Percentiles rank a stretch among this genome's conserved stretches.
These are phyloP conservation scores for Chelonus insularis DNA, from an alignment of 1,140 invertebrate species.

Conservation along the genomic window DNA sequence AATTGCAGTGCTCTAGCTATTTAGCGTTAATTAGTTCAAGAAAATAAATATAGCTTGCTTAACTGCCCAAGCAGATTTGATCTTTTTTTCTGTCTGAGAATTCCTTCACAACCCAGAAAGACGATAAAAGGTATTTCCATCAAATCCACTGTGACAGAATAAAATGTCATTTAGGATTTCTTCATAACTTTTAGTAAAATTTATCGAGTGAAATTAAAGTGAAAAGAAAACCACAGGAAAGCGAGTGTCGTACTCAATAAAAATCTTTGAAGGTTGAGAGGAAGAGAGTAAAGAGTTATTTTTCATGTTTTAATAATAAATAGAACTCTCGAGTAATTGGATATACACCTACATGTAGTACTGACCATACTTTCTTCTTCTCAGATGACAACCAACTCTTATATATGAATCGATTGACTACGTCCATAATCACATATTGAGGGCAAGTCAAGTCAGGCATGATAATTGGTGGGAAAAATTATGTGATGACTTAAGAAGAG, in stretches of 20 bases:
- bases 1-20: background rate
- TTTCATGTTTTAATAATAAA: slow-evolving; percentile 13
- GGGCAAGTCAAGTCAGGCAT: slow-evolving; percentile 6
- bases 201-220: slow-evolving; percentile 9
- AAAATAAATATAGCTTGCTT: too few relatives aligned
- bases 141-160: too few relatives aligned
- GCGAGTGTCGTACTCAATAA: background rate
- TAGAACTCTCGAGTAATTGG: slow-evolving; percentile 16
- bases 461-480: slow-evolving; percentile 16
- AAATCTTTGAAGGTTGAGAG: background rate
- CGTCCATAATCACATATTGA: background rate
- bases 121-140: too few relatives aligned
- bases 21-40: too few relatives aligned
- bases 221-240: slow-evolving; percentile 3
- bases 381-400: background rate
- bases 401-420: background rate
- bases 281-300: background rate
- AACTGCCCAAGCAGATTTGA: too few relatives aligned
- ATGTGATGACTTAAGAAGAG: background rate
- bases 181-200: background rate
- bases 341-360: background rate
- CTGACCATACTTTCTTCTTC: slow-evolving; percentile 9
- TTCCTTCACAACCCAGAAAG: too few relatives aligned
- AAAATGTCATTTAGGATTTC: too few relatives aligned
- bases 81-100: too few relatives aligned